Percentiles rank a stretch among this genome's conserved stretches.
Conservation (phyloP, 2,888 invertebrate species). For the Napeogenes sylphis region DNA sequence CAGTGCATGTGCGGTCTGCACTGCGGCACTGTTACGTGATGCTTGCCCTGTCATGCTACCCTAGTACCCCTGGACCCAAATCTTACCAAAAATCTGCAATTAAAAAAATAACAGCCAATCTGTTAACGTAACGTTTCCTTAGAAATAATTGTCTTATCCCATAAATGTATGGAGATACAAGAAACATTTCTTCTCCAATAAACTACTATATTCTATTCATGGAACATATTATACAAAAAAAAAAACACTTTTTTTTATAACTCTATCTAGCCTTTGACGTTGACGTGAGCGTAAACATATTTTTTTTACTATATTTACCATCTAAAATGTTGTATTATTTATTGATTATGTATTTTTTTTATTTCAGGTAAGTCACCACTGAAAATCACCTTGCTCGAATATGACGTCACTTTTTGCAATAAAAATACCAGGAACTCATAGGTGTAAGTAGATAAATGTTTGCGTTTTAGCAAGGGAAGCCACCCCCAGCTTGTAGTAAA, state of each 20-base stretch:
- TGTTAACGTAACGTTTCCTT: too few relatives aligned
- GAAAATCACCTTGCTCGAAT: not conserved
- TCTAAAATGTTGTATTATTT: not conserved
- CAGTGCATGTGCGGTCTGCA: slow-evolving; percentile 47
- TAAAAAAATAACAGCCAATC: too few relatives aligned
- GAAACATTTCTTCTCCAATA: too few relatives aligned
- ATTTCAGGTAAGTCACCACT: slow-evolving; percentile 49
- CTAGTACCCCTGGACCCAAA: slow-evolving; percentile 30
- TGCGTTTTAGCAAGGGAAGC: slow-evolving; percentile 50
- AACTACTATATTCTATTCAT: too few relatives aligned
- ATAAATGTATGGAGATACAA: too few relatives aligned
- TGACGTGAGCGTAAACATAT: too few relatives aligned
- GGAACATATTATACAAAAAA: too few relatives aligned
- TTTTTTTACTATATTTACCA: too few relatives aligned
- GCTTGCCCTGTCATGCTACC: slow-evolving; percentile 37
- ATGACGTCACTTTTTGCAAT: slow-evolving; percentile 41
- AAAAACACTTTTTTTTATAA: too few relatives aligned
- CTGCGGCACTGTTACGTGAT: slow-evolving; percentile 68
- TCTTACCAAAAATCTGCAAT: too few relatives aligned
- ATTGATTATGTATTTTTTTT: slow-evolving; percentile 21
- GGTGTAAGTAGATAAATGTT: slow-evolving; percentile 43
- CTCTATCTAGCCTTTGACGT: too few relatives aligned
- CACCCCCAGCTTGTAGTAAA: slow-evolving; percentile 32
- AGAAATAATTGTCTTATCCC: too few relatives aligned
- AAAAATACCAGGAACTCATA: slow-evolving; percentile 56